These are phyloP conservation scores for Rhaphigaster nebulosa DNA, from an alignment of 2,888 invertebrate species.

Conservation along the genomic window DNA sequence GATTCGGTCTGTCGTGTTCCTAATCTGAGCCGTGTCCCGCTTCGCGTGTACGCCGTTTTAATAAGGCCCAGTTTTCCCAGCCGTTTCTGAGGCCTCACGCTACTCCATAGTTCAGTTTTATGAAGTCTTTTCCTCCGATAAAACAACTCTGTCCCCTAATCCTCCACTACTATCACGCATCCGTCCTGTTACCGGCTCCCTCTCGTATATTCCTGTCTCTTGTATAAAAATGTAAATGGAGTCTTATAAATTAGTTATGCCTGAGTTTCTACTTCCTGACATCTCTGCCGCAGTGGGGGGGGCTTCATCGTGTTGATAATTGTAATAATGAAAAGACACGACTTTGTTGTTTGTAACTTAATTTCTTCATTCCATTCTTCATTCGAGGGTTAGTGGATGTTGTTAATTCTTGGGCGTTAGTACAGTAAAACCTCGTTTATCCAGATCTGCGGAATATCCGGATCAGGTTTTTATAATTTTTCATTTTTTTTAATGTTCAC, in stretches of 20 bases:
- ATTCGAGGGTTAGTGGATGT: neutral
- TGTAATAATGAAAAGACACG: neutral
- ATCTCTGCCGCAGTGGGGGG: neutral
- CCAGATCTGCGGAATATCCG: too few relatives aligned
- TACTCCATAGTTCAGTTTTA: slow-evolving; percentile 41
- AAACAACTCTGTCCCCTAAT: slow-evolving; percentile 45
- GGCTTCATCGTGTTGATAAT: slow-evolving; percentile 4
- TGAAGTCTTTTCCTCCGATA: slow-evolving; percentile 53
- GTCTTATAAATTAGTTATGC: slow-evolving; percentile 36
- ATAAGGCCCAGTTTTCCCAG: slow-evolving; percentile 56
- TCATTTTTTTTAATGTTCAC: too few relatives aligned
- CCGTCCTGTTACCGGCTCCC: slow-evolving; percentile 18
- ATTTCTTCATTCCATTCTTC: neutral
- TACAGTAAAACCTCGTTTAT: too few relatives aligned
- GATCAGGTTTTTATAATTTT: too few relatives aligned
- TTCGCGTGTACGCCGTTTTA: slow-evolving; percentile 63
- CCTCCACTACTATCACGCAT: neutral
- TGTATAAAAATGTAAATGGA: slow-evolving; percentile 33
- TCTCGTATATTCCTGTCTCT: slow-evolving; percentile 24
- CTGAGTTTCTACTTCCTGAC: neutral
- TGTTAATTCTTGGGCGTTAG: neutral
- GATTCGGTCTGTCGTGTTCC: slow-evolving; percentile 55
- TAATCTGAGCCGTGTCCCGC: slow-evolving; percentile 55
- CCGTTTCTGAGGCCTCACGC: neutral
- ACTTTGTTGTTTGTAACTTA: neutral